These are phyloP conservation scores for Leucophenga varia DNA, from an alignment of 1,140 invertebrate species.

Conservation along the genomic window DNA sequence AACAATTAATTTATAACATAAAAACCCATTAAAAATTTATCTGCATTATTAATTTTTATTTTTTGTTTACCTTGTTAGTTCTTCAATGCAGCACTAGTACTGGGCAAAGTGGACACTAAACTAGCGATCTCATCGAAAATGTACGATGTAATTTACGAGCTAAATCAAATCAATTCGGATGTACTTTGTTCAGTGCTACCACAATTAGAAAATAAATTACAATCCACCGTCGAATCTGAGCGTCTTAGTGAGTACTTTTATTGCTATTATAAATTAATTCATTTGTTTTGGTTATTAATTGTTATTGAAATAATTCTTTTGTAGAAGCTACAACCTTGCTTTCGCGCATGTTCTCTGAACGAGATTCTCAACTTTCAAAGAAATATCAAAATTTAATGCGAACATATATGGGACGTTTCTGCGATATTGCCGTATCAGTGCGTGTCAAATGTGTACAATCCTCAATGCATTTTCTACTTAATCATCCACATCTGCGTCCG, in stretches of 20 bases:
- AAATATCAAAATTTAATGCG: slow-evolving; percentile 84
- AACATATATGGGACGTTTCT: slow-evolving; percentile 89
- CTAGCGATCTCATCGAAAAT: slow-evolving; percentile 81
- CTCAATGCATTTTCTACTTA: slow-evolving; percentile 94
- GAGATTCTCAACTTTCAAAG: slow-evolving; percentile 84
- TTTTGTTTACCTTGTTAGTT: slow-evolving; percentile 68
- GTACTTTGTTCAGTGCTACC: slow-evolving; percentile 87
- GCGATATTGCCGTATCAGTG: slow-evolving; percentile 91
- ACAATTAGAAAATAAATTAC: slow-evolving; percentile 90
- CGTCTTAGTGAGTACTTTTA: slow-evolving; percentile 61
- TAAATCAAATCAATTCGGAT: slow-evolving; percentile 90
- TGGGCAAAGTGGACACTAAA: slow-evolving; percentile 85
- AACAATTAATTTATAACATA: too few species aligned
- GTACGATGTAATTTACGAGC: slow-evolving; percentile 95
- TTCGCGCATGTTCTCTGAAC: slow-evolving; percentile 96
- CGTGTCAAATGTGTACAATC: slow-evolving; percentile 95
- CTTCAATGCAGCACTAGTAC: slow-evolving; percentile 91
- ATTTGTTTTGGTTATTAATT: slow-evolving; percentile 62
- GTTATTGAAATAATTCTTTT: slow-evolving; percentile 59
- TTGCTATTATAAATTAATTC: background rate
- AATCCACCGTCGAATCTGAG: slow-evolving; percentile 85
- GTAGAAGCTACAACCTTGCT: slow-evolving; percentile 79
- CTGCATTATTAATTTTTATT: too few species aligned
- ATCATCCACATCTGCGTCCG: slow-evolving; percentile 87
- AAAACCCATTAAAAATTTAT: too few species aligned